These are phyloP conservation scores for Hymenochirus boettgeri DNA, from an alignment of 2,113 vertebrate species.

Conservation along the genomic window DNA sequence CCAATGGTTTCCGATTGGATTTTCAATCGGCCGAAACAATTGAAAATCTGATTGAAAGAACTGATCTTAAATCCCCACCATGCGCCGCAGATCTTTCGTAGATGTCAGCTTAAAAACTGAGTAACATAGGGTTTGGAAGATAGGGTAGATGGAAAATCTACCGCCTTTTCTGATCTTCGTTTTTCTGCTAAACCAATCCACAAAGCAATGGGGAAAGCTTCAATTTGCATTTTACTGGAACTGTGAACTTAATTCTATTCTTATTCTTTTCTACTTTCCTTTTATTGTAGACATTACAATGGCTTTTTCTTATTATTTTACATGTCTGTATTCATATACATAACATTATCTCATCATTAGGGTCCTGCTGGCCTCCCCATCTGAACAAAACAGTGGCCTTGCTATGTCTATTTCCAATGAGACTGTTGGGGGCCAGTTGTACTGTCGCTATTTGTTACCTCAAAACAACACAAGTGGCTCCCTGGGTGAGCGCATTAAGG, in stretches of 20 bases:
- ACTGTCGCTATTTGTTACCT: constrained; percentile 43
- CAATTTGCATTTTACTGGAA: too few species aligned
- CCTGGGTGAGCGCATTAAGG: not conserved
- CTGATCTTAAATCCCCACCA: too few species aligned
- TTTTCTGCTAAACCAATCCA: not conserved
- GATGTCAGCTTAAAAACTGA: too few species aligned
- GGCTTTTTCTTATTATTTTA: not conserved
- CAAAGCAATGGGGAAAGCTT: not conserved
- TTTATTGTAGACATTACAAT: too few species aligned
- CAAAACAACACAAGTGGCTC: not conserved
- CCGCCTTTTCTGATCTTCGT: too few species aligned
- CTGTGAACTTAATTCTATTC: not conserved
- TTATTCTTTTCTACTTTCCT: not conserved
- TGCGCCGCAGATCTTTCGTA: too few species aligned
- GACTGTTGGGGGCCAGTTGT: constrained; percentile 29
- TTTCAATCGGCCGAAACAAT: too few species aligned
- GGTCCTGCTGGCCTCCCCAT: constrained; percentile 48
- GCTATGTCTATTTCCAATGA: constrained; percentile 27
- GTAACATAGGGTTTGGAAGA: too few species aligned
- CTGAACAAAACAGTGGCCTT: constrained; percentile 9
- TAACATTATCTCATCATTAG: not conserved
- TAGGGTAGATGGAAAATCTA: too few species aligned
- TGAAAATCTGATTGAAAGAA: too few species aligned
- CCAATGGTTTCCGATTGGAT: too few species aligned
- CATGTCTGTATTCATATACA: not conserved